Conservation (phyloP, 1,140 invertebrate genomes). For the Reticulitermes speratus region DNA sequence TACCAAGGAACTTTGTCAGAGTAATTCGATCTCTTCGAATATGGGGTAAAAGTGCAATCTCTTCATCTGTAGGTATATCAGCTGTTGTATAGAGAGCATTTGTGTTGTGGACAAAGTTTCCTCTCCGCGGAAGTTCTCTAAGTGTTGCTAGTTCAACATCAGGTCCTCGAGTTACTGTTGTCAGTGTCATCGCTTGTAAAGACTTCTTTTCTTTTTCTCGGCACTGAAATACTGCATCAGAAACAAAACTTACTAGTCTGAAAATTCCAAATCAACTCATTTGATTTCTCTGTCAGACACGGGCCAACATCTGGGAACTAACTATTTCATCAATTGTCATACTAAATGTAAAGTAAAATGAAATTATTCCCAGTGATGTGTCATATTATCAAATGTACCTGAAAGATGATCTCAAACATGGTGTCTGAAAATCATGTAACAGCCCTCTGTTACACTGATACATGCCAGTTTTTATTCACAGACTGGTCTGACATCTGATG, state of each 20-base stretch:
- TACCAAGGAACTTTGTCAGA: slow-evolving; percentile 84
- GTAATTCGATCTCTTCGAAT: slow-evolving; percentile 78
- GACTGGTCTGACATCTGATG: too few relatives aligned
- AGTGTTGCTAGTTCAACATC: slow-evolving; percentile 86
- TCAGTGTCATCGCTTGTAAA: slow-evolving; percentile 50
- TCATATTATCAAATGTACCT: too few relatives aligned
- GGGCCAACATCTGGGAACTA: too few relatives aligned
- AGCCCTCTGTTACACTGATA: too few relatives aligned
- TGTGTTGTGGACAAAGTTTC: slow-evolving; percentile 71
- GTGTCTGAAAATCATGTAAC: too few relatives aligned
- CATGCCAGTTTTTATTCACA: too few relatives aligned
- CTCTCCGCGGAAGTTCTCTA: slow-evolving; percentile 73
- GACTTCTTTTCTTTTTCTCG: slow-evolving; percentile 58
- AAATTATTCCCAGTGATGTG: too few relatives aligned
- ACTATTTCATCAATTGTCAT: too few relatives aligned
- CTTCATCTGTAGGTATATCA: slow-evolving; percentile 57
- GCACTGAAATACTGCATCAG: slow-evolving; percentile 38
- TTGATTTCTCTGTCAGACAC: too few relatives aligned
- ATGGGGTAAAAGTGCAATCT: slow-evolving; percentile 76
- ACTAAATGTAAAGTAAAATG: too few relatives aligned
- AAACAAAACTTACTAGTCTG: neutral
- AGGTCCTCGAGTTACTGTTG: slow-evolving; percentile 49
- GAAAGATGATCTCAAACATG: too few relatives aligned
- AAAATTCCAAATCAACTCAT: too few relatives aligned
- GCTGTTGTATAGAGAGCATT: slow-evolving; percentile 72